Evolutionary conservation across 2,797 vertebrate genomes (phyloP).

Genomic region (Ptychadena robeensis): DNA sequence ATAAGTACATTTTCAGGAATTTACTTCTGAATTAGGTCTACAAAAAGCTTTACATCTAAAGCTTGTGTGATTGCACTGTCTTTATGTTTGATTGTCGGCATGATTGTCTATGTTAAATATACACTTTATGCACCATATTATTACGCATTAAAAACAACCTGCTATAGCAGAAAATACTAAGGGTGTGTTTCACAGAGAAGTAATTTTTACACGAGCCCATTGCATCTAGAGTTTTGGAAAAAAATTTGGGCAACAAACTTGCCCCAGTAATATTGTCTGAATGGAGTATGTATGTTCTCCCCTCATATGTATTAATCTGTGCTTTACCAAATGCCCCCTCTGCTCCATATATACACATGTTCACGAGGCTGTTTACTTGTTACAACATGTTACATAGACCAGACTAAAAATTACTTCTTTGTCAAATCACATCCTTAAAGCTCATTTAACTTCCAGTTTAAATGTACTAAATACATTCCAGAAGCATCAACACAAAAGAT

Average conservation of each 20-base stretch:
- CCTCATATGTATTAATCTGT: not conserved
- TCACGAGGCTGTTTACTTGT: no score
- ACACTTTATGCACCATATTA: slow-evolving; percentile 19
- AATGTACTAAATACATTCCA: no score
- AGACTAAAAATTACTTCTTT: not conserved
- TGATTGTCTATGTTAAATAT: slow-evolving; percentile 65
- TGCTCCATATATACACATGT: no score
- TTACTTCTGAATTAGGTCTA: slow-evolving; percentile 8
- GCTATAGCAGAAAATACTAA: slow-evolving; percentile 26
- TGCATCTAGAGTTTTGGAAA: not conserved
- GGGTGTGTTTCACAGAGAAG: not conserved
- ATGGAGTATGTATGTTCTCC: not conserved
- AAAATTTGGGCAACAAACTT: not conserved
- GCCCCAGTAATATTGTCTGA: not conserved
- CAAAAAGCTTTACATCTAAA: slow-evolving; percentile 1
- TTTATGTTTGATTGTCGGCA: slow-evolving; percentile 34
- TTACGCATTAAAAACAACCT: slow-evolving; percentile 23
- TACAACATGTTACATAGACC: no score
- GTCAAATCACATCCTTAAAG: not conserved
- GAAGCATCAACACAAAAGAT: no score
- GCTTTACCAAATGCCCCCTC: not conserved
- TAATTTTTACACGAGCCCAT: not conserved
- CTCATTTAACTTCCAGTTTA: no score
- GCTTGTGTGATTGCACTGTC: slow-evolving; percentile 57
- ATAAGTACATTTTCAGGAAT: not conserved